Evolutionary conservation across 1,140 invertebrate genomes (phyloP).

Genomic region (Calephelis nemesis): DNA sequence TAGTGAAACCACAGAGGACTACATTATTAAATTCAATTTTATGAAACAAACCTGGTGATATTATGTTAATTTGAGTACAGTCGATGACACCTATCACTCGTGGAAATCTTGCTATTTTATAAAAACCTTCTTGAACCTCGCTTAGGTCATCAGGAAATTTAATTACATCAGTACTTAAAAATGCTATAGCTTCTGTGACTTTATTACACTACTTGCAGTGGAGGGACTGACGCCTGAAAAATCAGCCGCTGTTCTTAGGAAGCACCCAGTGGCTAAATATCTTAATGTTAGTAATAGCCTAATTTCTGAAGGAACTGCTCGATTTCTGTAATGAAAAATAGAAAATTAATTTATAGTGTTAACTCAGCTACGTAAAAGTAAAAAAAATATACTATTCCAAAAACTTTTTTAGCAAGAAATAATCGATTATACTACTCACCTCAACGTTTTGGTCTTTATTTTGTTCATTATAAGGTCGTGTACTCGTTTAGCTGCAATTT

Average conservation of each 20-base stretch:
- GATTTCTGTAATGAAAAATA: background rate
- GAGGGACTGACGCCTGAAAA: constrained; percentile 17
- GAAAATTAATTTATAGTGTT: background rate
- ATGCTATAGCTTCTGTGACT: constrained; percentile 15
- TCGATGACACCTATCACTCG: constrained; percentile 4
- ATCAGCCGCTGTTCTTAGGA: constrained; percentile 11
- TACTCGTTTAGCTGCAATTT: background rate
- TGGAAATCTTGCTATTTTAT: constrained; percentile 13
- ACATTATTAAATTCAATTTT: too few species aligned
- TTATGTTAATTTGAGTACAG: constrained; percentile 10
- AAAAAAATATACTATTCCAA: background rate
- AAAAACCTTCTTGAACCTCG: background rate
- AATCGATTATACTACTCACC: background rate
- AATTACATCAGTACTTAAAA: background rate
- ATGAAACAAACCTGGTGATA: background rate
- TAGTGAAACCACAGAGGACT: too few species aligned
- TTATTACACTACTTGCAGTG: constrained; percentile 7
- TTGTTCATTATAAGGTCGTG: background rate
- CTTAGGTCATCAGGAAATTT: constrained; percentile 4
- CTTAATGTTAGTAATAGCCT: constrained; percentile 5
- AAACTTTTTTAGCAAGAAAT: too few species aligned
- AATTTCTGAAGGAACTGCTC: constrained; percentile 1
- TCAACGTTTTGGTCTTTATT: background rate
- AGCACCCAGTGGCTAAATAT: constrained; percentile 8
- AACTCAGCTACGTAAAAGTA: too few species aligned